Evolutionary conservation across 2,113 vertebrate species (phyloP), one percentile per base, ranked within the genome.

Genomic region (Cyanoderma ruficeps): DNA sequence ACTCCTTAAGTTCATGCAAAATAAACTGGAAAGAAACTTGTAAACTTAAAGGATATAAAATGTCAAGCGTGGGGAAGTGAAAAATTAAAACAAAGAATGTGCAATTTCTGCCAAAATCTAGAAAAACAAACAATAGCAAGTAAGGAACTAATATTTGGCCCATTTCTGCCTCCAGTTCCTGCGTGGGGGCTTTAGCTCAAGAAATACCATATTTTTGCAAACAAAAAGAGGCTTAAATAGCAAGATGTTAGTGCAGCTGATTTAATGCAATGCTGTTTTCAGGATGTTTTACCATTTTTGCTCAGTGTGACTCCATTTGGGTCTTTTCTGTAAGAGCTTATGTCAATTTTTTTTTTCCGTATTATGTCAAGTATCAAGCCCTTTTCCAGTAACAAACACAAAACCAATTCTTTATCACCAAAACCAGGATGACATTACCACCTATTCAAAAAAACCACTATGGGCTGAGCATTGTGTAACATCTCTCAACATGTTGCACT

Each of bases 81-180:
- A 97, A 89, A 95, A 95, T 89, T 86, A 50, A 70, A 91, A 94
- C 71, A 81, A 97, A 88, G 93, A 96, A 97, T 93, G 87, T 70
- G 24, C 16, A 2, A 81, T 81, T 97, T 96, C 85, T 95, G 95
- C 95, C 96, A 95, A 82, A 89, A 83, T 64, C 77, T 90, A 60
- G 90, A 67, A 95, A 94, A 97, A 94, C 84, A 96, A 93, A 89
- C 27, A 55, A 91, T 79, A 93, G 92, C 80, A 89, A 96, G 49
- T 44, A 68, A 91, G 81, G 57, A 95, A 94, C 76, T 94, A 91
- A 30, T 82, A 60, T 52, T 55, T 95, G 87, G 90, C 92, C 63
- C 84, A 44, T 27, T 90, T 80, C 78, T 84, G 28, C 46, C 94
- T 91, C 55, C 68, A 83, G 75, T 93, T 92, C 53, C 77, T 90